Evolutionary conservation across 1,140 invertebrate species (phyloP), one percentile per base, ranked within the genome.

Genomic region (Diorhabda sublineata): DNA sequence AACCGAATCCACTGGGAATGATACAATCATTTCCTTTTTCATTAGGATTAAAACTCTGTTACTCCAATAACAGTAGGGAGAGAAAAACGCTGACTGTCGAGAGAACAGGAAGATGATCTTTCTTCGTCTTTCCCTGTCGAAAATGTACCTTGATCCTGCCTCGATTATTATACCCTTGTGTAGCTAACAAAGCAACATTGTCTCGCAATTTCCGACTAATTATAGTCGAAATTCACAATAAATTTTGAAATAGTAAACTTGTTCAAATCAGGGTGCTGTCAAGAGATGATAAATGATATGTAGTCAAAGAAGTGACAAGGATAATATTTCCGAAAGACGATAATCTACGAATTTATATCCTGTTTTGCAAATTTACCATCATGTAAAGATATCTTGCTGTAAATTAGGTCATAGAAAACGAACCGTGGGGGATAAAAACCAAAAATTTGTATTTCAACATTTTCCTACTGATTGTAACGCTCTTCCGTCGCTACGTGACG

Each of bases 181-280:
- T 42, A 43, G 59, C 59, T 42, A 41, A 52, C 47, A 52, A 52
- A 52, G 47, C 47, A 52, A 52, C 47, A 42, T 41, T 61, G 59
- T 43, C 59, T 43, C 26, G n/a, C 59, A 61, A 61, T 61, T 61
- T 61, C 42, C 59, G 59, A 61, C 26, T 61, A 61, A 61, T 61
- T 61, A 61, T 61, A 3, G 26, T 42, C 26, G 59, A 61, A 61
- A 42, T 42, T 61, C 59, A 43, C 59, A 43, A 61, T 61, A 43
- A 61, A 61, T 61, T 61, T 61, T 7, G 59, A 41, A 58, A 61
- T 52, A 6, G 42, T 61, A 42, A 43, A 41, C 26, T 42, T 11
- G 59, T 5, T 61, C 26, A 61, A 61, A 61, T 61, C 26, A 42
- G 26, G 26, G 26, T 61, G 47, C n/a, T 52, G 47, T 52, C 47